These are phyloP conservation scores for Galeopterus variegatus DNA, from an alignment of 2,113 vertebrate species.

Conservation along the genomic window DNA sequence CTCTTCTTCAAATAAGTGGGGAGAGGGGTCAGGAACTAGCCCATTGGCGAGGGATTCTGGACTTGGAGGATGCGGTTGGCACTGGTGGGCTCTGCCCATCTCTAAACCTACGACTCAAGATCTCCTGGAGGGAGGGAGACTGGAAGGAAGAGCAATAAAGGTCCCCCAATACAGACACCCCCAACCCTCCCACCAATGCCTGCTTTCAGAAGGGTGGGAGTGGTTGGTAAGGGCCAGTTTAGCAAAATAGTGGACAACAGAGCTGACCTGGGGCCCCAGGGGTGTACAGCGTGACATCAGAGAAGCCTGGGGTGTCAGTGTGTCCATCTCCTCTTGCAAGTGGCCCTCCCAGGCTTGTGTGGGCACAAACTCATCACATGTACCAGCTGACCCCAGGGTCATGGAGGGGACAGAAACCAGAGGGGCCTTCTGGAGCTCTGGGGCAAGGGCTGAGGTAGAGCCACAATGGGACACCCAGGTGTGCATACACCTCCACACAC, in stretches of 20 bases:
- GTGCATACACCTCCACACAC: accelerated
- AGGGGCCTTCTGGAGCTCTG: background rate
- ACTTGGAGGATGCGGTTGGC: background rate
- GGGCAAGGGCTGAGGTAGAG: background rate
- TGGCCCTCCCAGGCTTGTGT: too few species aligned
- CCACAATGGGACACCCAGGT: too few species aligned
- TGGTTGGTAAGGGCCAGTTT: background rate
- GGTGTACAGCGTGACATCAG: accelerated
- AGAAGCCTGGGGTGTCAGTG: background rate
- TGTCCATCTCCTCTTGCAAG: too few species aligned
- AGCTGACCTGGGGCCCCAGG: background rate
- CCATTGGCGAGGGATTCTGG: background rate
- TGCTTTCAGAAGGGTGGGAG: background rate
- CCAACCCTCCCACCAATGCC: background rate
- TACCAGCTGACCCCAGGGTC: background rate
- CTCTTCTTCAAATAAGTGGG: background rate
- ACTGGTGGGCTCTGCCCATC: background rate
- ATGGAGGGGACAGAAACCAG: background rate
- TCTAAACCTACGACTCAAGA: background rate
- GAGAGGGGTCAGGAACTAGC: background rate
- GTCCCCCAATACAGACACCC: background rate
- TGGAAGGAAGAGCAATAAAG: background rate
- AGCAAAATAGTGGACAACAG: too few species aligned
- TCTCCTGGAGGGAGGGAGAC: background rate
- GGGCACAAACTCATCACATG: background rate